Conservation (phyloP, 2,113 vertebrate species). For the Lepisosteus osseus region DNA sequence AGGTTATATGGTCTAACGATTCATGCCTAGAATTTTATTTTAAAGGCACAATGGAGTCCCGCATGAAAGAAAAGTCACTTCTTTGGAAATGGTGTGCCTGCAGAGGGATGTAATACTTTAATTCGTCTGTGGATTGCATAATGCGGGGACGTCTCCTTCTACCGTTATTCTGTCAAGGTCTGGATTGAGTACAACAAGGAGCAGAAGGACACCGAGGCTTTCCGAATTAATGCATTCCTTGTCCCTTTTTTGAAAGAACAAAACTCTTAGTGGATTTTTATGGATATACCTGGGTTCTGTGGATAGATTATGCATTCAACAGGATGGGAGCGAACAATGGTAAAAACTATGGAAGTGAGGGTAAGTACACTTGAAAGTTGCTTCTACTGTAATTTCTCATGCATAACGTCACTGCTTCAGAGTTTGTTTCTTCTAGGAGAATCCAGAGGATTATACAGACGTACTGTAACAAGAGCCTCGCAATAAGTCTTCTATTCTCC, state of each 20-base stretch:
- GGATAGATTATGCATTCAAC: constrained; percentile 80
- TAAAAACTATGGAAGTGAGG: constrained; percentile 94
- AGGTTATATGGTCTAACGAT: no score
- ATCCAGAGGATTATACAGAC: no score
- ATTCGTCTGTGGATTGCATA: constrained; percentile 40
- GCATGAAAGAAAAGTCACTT: background rate
- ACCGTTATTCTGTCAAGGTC: constrained; percentile 45
- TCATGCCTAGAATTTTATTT: constrained; percentile 10
- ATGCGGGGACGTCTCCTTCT: constrained; percentile 36
- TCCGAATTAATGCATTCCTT: background rate
- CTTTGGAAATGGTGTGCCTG: background rate
- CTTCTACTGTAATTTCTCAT: no score
- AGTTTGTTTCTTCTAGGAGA: no score
- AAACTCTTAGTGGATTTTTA: background rate
- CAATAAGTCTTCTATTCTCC: no score
- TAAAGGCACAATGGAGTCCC: background rate
- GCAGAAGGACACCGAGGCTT: constrained; percentile 1
- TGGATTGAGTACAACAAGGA: constrained; percentile 62
- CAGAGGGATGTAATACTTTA: constrained; percentile 30
- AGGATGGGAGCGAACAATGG: constrained; percentile 97
- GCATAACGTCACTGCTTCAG: no score
- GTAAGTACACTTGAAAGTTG: constrained; percentile 61
- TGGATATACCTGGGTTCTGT: constrained; percentile 32
- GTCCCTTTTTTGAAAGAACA: background rate
- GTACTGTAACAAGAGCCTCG: no score